phyloP scores from a whole-genome alignment of 2,888 invertebrate species.

The Patella ulyssiponensis region DNA sequence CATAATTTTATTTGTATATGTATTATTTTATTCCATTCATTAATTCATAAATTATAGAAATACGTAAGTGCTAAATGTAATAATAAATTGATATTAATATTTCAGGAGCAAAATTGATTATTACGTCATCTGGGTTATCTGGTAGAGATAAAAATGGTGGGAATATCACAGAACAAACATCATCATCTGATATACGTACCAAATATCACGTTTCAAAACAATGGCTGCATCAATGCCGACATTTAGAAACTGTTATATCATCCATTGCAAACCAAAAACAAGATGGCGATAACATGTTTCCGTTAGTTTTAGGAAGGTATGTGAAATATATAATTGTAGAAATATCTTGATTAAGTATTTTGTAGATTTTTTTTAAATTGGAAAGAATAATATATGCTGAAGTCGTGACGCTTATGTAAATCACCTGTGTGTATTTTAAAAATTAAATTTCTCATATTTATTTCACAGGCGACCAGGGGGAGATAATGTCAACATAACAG shows the following conservation, averaged over 20 bases:
- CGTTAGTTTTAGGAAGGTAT: slow-evolving; percentile 86
- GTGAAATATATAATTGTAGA: slow-evolving; percentile 60
- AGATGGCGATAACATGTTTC: slow-evolving; percentile 78
- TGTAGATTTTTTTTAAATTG: too few species aligned
- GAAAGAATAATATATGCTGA: too few species aligned
- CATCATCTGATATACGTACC: background rate
- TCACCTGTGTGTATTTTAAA: too few species aligned
- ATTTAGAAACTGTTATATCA: slow-evolving; percentile 81
- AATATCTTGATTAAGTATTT: too few species aligned
- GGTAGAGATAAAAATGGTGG: background rate
- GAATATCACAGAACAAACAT: background rate
- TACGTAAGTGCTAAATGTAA: too few species aligned
- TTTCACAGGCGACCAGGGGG: background rate
- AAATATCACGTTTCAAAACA: slow-evolving; percentile 25
- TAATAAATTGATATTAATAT: background rate
- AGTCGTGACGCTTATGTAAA: too few species aligned
- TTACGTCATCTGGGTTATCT: background rate
- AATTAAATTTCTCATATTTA: too few species aligned
- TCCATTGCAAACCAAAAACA: slow-evolving; percentile 74
- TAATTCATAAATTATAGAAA: too few species aligned
- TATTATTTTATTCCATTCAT: too few species aligned
- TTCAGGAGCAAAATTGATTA: background rate
- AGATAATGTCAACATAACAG: background rate
- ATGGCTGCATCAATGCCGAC: slow-evolving; percentile 82
- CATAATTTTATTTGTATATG: background rate